Base-by-base conservation (phyloP, 1,140 invertebrate species). In the Aphelenchoides besseyi region DNA sequence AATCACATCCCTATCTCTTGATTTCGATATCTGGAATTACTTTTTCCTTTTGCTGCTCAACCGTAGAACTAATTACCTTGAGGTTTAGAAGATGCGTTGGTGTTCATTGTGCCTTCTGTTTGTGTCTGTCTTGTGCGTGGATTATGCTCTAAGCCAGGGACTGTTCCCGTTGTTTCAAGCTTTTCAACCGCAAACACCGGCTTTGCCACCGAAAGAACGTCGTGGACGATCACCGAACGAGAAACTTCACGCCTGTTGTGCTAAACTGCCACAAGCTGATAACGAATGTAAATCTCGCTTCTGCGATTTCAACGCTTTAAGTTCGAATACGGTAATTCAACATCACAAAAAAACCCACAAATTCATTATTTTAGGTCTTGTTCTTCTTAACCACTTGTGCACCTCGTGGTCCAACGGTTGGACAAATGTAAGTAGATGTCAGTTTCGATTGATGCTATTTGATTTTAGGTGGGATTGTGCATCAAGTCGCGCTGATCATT, bases 401-500 rank as follows among this genome's bases (percentile, higher is more conserved):
- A 33, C 66, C 76, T 23, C 67, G 74, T 48, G 80, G 81, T 35
- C 80, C 81, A 29, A 83, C 81, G 12, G 82, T 83, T 55, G 81
- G 81, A 64, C 73, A 84, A 71, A 83, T 83, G 81, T 68, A 23
- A 76, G 69, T 62, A 61, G 67, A 35, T 68, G 9, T 63, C 41
- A 12, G 9, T 66, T 66, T 26, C 8, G 8, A 53, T 9, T 66
- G 8, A 53, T 8, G 8, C 9, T 16, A 8, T 66, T 62, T 9
- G 9, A n/a, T n/a, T 66, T 62, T 9, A 52, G 82, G n/a, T n/a
- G 81, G 81, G 81, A 83, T 70, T 83, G 81, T 67, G 82, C 82
- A 0, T 84, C 81, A 9, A 68, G 74, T 30, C 68, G 80, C 30
- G 72, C 71, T 55, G 82, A 82, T 53, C 80, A 82, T 67, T 36